These are phyloP conservation scores for Ondatra zibethicus DNA, from an alignment of 2,113 vertebrate genomes.

Conservation along the genomic window DNA sequence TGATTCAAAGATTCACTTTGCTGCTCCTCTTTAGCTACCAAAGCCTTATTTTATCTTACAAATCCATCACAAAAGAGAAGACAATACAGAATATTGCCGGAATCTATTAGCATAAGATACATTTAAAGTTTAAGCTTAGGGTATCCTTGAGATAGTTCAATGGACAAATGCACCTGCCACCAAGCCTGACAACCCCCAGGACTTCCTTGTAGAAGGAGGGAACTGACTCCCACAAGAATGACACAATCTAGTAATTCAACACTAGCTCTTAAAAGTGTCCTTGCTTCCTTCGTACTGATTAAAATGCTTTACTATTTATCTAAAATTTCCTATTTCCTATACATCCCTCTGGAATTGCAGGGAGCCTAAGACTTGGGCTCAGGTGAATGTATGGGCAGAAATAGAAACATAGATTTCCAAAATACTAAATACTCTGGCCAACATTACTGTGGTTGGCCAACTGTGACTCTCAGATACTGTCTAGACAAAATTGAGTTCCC, in stretches of 20 bases:
- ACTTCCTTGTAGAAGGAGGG: not conserved
- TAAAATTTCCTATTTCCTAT: not conserved
- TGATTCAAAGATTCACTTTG: not conserved
- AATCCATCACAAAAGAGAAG: not conserved
- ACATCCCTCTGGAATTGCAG: not conserved
- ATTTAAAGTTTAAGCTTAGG: not conserved
- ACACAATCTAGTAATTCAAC: not conserved
- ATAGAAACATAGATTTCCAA: not conserved
- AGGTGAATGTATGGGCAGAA: not conserved
- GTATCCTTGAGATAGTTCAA: not conserved
- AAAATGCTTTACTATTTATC: not conserved
- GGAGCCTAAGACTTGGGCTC: not conserved
- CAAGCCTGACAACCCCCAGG: not conserved
- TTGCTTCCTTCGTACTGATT: not conserved
- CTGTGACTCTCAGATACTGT: not conserved
- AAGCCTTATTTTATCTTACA: not conserved
- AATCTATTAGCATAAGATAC: not conserved
- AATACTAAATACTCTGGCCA: not conserved
- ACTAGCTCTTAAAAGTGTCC: not conserved
- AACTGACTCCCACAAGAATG: not conserved
- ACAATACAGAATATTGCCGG: not conserved
- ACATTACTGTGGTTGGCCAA: not conserved
- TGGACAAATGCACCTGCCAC: not conserved
- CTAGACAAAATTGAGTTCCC: not conserved
- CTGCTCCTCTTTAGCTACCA: constrained; percentile 27